Evolutionary conservation across 2,113 vertebrate genomes (phyloP).

Genomic region (Ictidomys tridecemlineatus): DNA sequence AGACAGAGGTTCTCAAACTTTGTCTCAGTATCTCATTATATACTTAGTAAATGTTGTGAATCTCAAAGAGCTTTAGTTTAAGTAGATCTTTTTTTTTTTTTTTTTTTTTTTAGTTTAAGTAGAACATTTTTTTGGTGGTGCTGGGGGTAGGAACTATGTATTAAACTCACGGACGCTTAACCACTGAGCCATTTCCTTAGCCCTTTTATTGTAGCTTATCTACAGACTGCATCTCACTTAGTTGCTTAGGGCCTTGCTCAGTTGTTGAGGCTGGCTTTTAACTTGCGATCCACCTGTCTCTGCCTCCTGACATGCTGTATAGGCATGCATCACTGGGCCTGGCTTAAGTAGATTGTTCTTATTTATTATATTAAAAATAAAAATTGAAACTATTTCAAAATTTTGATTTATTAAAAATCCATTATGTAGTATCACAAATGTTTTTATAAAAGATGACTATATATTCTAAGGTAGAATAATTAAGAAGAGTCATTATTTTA

Average conservation of each 20-base stretch:
- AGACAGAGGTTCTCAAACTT: not conserved
- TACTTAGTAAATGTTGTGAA: not conserved
- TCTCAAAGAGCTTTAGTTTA: not conserved
- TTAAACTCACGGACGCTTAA: too few species aligned
- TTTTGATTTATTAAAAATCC: constrained; percentile 35
- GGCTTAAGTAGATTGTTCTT: not conserved
- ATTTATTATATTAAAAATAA: not conserved
- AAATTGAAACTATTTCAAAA: not conserved
- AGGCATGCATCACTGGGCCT: too few species aligned
- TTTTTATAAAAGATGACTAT: constrained; percentile 1
- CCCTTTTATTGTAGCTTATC: too few species aligned
- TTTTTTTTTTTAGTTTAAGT: not conserved
- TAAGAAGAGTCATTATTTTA: not conserved
- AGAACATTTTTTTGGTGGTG: not conserved
- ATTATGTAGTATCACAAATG: not conserved
- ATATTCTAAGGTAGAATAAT: not conserved
- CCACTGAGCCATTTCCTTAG: too few species aligned
- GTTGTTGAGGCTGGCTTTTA: too few species aligned
- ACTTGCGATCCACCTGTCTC: too few species aligned
- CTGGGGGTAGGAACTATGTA: too few species aligned
- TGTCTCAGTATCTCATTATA: not conserved
- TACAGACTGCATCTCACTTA: too few species aligned
- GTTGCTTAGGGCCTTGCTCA: too few species aligned
- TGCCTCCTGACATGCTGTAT: too few species aligned
- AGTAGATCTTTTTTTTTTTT: not conserved